phyloP scores from a whole-genome alignment of 1,140 invertebrate genomes.

The Hermetia illucens region DNA sequence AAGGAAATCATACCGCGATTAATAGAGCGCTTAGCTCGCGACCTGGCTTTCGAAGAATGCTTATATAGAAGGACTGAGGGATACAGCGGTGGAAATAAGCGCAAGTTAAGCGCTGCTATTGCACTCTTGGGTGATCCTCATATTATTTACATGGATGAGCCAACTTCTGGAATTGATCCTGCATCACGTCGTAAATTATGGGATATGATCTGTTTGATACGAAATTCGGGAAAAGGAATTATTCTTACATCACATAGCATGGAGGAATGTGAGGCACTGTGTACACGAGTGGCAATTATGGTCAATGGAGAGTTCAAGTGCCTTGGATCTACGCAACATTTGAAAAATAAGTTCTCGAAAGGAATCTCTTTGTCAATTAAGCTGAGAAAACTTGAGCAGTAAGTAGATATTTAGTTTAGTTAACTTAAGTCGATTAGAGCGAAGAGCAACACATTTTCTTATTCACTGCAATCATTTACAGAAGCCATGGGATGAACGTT shows the following conservation, averaged over 20 bases:
- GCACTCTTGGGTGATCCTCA: slow-evolving; percentile 73
- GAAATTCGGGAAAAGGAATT: slow-evolving; percentile 30
- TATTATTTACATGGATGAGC: slow-evolving; percentile 70
- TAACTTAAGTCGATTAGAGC: no score
- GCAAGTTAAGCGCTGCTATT: slow-evolving; percentile 82
- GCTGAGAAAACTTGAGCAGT: background rate
- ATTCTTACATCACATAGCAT: slow-evolving; percentile 62
- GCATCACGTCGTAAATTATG: slow-evolving; percentile 62
- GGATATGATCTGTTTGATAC: slow-evolving; percentile 37
- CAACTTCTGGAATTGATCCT: slow-evolving; percentile 66
- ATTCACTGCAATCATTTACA: no score
- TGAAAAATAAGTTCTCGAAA: slow-evolving; percentile 45
- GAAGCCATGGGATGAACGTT: no score
- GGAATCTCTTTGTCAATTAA: slow-evolving; percentile 11
- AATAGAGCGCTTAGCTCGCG: slow-evolving; percentile 23
- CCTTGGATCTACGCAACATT: slow-evolving; percentile 45
- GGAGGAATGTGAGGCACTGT: slow-evolving; percentile 73
- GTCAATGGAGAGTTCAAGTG: slow-evolving; percentile 59
- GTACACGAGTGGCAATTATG: slow-evolving; percentile 68
- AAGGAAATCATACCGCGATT: slow-evolving; percentile 32
- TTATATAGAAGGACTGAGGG: slow-evolving; percentile 38
- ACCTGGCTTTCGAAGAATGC: slow-evolving; percentile 36
- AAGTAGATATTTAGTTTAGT: no score
- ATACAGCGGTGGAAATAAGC: slow-evolving; percentile 81
- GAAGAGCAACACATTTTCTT: no score